A percentile compares a stretch with the other conserved stretches of the same genome.
These are phyloP conservation scores for Callosobruchus maculatus DNA, from an alignment of 2,888 invertebrate species.

Conservation along the genomic window DNA sequence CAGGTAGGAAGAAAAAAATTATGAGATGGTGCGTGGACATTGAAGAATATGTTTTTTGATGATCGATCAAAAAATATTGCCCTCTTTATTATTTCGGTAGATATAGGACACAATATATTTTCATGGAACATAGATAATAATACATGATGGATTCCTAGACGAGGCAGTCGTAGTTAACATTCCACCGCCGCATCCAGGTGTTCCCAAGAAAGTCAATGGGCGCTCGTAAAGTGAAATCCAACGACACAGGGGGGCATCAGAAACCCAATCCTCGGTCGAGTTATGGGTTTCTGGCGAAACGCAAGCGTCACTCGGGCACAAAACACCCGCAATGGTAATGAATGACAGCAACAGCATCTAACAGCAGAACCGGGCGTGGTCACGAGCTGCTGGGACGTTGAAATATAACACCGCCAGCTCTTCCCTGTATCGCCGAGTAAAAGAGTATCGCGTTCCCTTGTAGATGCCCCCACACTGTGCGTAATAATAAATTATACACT, in stretches of 20 bases:
- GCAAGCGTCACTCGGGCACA: constrained; percentile 38
- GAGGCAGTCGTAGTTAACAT: not conserved
- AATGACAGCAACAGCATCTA: constrained; percentile 34
- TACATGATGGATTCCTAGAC: not conserved
- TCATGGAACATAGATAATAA: not conserved
- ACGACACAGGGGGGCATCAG: constrained; percentile 4
- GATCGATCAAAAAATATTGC: too few species aligned
- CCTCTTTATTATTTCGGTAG: not conserved
- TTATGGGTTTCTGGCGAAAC: constrained; percentile 11
- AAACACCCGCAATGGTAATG: constrained; percentile 40
- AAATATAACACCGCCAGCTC: constrained; percentile 44
- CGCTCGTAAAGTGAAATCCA: constrained; percentile 5
- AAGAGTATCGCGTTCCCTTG: not conserved
- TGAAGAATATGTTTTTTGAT: too few species aligned
- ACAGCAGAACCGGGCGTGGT: constrained; percentile 38
- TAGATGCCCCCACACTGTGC: not conserved
- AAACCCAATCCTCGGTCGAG: not conserved
- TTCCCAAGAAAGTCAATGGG: not conserved
- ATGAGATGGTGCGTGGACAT: too few species aligned
- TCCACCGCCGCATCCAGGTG: not conserved
- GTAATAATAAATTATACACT: not conserved
- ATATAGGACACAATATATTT: not conserved
- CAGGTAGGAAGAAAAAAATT: too few species aligned
- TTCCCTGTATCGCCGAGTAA: not conserved
- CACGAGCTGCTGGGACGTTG: constrained; percentile 32